Evolutionary conservation across 1,140 invertebrate genomes (phyloP).

Genomic region (Chlorops oryzae): DNA sequence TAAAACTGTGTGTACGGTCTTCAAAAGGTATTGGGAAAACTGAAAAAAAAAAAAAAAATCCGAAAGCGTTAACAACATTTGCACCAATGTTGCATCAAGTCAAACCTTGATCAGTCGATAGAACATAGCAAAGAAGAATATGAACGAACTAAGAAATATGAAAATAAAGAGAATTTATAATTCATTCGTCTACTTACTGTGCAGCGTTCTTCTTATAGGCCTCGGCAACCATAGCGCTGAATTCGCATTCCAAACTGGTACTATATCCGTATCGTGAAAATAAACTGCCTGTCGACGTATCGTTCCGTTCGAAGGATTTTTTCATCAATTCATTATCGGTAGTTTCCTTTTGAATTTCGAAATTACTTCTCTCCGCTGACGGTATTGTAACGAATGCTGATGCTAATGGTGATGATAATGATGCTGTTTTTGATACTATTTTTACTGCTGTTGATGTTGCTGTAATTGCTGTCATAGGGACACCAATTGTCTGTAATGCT

Average conservation of each 20-base stretch:
- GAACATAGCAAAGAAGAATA: too few species aligned
- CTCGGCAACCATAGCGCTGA: slow-evolving; percentile 41
- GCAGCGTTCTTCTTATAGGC: slow-evolving; percentile 34
- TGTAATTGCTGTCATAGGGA: slow-evolving; percentile 23
- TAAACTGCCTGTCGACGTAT: slow-evolving; percentile 5
- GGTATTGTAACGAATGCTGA: slow-evolving; percentile 21
- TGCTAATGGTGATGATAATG: slow-evolving; percentile 21
- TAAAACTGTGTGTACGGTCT: too few species aligned
- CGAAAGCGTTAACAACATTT: too few species aligned
- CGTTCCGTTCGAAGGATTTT: slow-evolving; percentile 35
- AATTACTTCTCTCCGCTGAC: background rate
- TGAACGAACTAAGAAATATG: too few species aligned
- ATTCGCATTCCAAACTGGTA: slow-evolving; percentile 34
- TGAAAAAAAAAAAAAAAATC: too few species aligned
- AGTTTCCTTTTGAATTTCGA: background rate
- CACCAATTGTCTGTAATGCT: slow-evolving; percentile 3
- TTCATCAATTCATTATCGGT: slow-evolving; percentile 25
- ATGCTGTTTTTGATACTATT: slow-evolving; percentile 30
- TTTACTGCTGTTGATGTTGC: slow-evolving; percentile 18
- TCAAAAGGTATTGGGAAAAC: too few species aligned
- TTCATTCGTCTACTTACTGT: slow-evolving; percentile 33
- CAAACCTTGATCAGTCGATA: too few species aligned
- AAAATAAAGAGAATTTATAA: too few species aligned
- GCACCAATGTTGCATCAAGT: too few species aligned
- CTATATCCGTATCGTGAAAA: slow-evolving; percentile 6